Percentiles rank a stretch among this genome's conserved stretches.
Conservation (phyloP, 2,113 vertebrate genomes). For the Petroica traversi region DNA sequence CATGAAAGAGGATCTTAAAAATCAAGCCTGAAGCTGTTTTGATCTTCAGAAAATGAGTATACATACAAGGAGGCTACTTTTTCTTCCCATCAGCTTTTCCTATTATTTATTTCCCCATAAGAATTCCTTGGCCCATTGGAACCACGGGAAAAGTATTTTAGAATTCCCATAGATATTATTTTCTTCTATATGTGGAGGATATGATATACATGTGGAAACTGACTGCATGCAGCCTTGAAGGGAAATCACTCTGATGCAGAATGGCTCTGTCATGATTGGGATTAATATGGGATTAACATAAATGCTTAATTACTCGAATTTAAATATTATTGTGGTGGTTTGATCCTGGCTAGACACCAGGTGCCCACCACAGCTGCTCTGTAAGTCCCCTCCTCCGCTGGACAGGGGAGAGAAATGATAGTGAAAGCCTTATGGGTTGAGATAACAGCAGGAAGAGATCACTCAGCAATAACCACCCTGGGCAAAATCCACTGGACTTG, state of each 20-base stretch:
- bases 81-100: neutral
- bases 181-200: neutral
- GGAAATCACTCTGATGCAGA: neutral
- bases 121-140: neutral
- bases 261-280: neutral
- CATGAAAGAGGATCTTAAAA: neutral
- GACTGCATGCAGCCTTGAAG: neutral
- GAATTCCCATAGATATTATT: neutral
- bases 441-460: neutral
- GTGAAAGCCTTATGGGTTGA: neutral
- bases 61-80: neutral
- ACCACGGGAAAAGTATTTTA: neutral
- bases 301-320: neutral
- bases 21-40: neutral
- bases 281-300: neutral
- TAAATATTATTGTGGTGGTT: neutral
- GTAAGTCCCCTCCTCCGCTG: neutral
- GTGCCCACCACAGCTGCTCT: neutral
- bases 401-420: neutral
- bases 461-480: neutral
- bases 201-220: neutral
- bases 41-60: neutral
- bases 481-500: neutral
- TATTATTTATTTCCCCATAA: neutral
- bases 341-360: neutral